Base-by-base conservation (phyloP, 1,140 invertebrate genomes). In the Anastatus disparis region DNA sequence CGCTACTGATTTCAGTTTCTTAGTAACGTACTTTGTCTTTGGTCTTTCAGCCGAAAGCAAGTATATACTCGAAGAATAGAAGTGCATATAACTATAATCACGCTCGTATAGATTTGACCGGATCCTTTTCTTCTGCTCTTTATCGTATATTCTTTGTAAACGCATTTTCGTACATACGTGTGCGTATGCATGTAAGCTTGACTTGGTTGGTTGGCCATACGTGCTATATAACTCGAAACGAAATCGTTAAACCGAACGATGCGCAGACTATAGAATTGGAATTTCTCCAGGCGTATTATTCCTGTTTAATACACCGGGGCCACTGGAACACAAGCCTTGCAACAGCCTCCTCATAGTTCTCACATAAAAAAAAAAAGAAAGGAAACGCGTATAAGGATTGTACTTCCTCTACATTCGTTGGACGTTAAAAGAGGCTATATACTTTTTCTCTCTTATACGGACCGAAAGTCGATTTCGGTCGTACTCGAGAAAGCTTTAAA, bases 201-300 rank as follows among this genome's bases (percentile, higher is more conserved):
- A 12, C 10, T 26, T 24, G 27, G 31, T 50, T 24, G 27, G 27
- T 63, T 24, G 61, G 3, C 44, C 42, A 46, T 20, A 63, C n/a
- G 31, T 58, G 61, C 52, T 66, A n/a, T n/a, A 61, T 74, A 69
- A 69, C 42, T 74, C 69, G 29, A n/a, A 26, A 75, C 67, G 71
- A 65, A 77, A 75, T 76, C 74, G 69, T 77, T 74, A 77, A 77
- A 71, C 55, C 62, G 65, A 73, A 77, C 72, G 76, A 76, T 65
- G n/a, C n/a, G 72, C 70, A 75, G 71, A 53, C 53, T n/a, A 56
- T 68, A 66, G 74, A 74, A 77, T 76, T 78, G 76, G 70, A 78
- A 77, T 77, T 78, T 58, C 73, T 77, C 59, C 69, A 72, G 69
- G 50, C 52, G 58, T 74, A 74, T 71, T 69, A 76, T 53, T 75